These are phyloP conservation scores for Caenorhabditis sp. DNA, from an alignment of 2,888 invertebrate genomes.

Conservation along the genomic window DNA sequence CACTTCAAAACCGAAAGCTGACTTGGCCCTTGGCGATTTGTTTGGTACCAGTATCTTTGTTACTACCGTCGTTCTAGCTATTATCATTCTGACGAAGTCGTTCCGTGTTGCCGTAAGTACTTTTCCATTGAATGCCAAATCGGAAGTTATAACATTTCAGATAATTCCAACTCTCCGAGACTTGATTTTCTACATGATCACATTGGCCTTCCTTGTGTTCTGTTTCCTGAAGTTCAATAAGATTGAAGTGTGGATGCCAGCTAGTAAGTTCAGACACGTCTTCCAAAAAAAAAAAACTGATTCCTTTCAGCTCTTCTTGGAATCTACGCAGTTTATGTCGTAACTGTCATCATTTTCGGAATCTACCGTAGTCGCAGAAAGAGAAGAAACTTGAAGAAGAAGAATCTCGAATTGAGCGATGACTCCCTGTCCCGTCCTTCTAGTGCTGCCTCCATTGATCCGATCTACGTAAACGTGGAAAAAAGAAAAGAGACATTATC, in stretches of 20 bases:
- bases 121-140: not conserved
- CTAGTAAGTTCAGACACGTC: too few relatives aligned
- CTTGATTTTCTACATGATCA: slow-evolving; percentile 85
- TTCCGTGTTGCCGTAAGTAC: slow-evolving; percentile 83
- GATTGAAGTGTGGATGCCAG: slow-evolving; percentile 84
- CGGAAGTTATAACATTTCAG: not conserved
- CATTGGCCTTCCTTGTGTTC: slow-evolving; percentile 85
- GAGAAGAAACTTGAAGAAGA: slow-evolving; percentile 38
- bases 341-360: slow-evolving; percentile 84
- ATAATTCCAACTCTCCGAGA: slow-evolving; percentile 84
- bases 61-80: slow-evolving; percentile 86
- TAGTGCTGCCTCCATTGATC: slow-evolving; percentile 36
- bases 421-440: slow-evolving; percentile 17
- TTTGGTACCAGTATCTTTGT: slow-evolving; percentile 86
- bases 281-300: too few relatives aligned
- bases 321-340: slow-evolving; percentile 85
- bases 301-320: slow-evolving; percentile 84
- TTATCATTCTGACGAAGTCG: slow-evolving; percentile 86
- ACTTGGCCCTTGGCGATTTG: slow-evolving; percentile 84
- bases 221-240: slow-evolving; percentile 85
- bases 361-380: slow-evolving; percentile 61
- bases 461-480: slow-evolving; percentile 29
- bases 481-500: slow-evolving; percentile 34
- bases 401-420: not conserved
- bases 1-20: slow-evolving; percentile 83